Percentiles rank a stretch among this genome's conserved stretches.
phyloP scores from a whole-genome alignment of 2,113 vertebrate genomes.

The Colossoma macropomum region DNA sequence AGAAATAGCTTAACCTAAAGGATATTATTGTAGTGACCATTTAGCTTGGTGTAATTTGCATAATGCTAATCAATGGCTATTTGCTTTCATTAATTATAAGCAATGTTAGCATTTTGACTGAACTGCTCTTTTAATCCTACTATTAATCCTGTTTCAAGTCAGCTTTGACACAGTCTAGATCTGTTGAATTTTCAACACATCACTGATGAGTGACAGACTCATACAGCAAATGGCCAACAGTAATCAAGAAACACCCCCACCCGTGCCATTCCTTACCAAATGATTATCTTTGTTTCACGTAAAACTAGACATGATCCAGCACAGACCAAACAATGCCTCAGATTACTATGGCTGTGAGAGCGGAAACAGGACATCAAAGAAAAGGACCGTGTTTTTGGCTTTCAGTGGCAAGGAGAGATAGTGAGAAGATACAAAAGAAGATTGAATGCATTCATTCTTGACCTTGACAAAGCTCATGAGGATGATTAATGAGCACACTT shows the following conservation, averaged over 20 bases:
- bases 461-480: neutral
- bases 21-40: neutral
- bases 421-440: neutral
- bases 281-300: neutral
- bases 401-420: conserved; percentile 1
- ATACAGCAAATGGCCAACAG: neutral
- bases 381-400: neutral
- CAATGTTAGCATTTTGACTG: too few species aligned
- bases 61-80: neutral
- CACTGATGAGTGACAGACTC: too few species aligned
- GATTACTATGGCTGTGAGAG: neutral
- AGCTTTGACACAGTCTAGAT: too few species aligned
- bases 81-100: too few species aligned
- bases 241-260: neutral
- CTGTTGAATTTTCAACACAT: too few species aligned
- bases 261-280: neutral
- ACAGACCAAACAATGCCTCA: neutral
- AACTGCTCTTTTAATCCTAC: neutral
- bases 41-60: neutral
- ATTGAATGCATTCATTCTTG: neutral
- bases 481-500: neutral
- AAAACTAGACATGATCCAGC: neutral
- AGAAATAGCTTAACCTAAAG: too few species aligned
- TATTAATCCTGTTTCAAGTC: too few species aligned
- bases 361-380: conserved; percentile 24